phyloP scores from a whole-genome alignment of 2,797 vertebrate species.

The Phrynocephalus guinanensis region DNA sequence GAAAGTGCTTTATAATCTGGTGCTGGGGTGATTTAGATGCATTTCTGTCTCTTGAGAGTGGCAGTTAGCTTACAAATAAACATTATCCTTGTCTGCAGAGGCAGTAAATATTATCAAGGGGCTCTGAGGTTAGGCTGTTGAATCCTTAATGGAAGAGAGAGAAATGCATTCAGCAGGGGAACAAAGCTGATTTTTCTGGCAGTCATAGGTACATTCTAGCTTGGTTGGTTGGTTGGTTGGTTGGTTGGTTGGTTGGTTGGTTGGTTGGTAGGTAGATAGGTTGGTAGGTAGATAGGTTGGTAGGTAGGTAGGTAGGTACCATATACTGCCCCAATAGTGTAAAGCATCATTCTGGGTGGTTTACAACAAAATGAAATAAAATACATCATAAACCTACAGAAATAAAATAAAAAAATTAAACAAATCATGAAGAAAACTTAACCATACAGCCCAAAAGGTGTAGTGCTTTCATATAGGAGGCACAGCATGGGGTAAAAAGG shows the following conservation, averaged over 20 bases:
- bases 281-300: no score
- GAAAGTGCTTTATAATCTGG: constrained; percentile 16
- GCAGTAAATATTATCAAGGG: fast-evolving
- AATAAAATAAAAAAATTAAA: no score
- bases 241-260: not conserved
- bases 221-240: not conserved
- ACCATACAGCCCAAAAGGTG: no score
- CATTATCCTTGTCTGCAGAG: not conserved
- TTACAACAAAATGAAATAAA: no score
- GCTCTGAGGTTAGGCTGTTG: not conserved
- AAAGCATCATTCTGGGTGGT: no score
- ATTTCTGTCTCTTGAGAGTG: not conserved
- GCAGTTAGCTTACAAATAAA: not conserved
- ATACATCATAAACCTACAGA: no score
- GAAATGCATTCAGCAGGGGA: not conserved
- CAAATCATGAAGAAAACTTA: no score
- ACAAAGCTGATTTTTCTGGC: not conserved
- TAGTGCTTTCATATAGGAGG: no score
- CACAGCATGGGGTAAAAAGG: no score
- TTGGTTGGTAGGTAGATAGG: not conserved
- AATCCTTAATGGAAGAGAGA: fast-evolving
- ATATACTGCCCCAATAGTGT: no score
- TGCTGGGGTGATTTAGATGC: fast-evolving
- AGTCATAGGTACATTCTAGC: not conserved
- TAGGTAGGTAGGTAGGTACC: no score